Conservation (phyloP, 2,797 vertebrate species). For the Hozukius guyotensis region DNA sequence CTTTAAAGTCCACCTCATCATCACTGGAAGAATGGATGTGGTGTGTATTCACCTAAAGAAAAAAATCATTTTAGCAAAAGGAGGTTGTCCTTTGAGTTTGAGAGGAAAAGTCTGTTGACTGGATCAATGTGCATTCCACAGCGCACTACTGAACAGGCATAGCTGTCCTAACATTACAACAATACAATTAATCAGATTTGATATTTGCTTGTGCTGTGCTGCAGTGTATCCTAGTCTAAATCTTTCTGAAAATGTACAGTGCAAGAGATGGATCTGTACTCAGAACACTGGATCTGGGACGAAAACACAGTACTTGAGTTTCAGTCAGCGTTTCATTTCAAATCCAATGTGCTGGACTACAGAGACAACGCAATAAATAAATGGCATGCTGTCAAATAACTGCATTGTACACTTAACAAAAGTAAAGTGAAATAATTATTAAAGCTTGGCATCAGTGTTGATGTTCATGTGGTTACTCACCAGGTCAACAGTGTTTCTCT, state of each 20-base stretch:
- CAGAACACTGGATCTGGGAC: not conserved
- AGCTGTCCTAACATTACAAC: not conserved
- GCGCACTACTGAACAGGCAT: not conserved
- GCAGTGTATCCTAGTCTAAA: not conserved
- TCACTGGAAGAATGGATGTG: constrained; percentile 99
- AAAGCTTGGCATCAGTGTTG: not conserved
- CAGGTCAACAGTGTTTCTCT: constrained; percentile 79
- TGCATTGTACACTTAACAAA: not conserved
- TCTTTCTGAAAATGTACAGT: not conserved
- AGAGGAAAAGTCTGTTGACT: not conserved
- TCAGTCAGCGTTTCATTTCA: not conserved
- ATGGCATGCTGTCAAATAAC: not conserved
- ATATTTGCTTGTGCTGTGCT: not conserved
- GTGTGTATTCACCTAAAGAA: constrained; percentile 90
- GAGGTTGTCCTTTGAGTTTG: not conserved
- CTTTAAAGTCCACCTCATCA: constrained; percentile 99
- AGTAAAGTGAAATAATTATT: not conserved
- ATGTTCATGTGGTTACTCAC: constrained; percentile 46
- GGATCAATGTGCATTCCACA: not conserved
- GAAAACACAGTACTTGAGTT: not conserved
- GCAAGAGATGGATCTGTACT: not conserved
- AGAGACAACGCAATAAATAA: not conserved
- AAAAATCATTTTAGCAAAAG: not conserved
- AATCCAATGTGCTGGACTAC: not conserved
- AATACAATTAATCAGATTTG: not conserved